A percentile compares a stretch with the other conserved stretches of the same genome.
Conservation (phyloP, 2,888 invertebrate genomes). For the Hylaea fasciaria region DNA sequence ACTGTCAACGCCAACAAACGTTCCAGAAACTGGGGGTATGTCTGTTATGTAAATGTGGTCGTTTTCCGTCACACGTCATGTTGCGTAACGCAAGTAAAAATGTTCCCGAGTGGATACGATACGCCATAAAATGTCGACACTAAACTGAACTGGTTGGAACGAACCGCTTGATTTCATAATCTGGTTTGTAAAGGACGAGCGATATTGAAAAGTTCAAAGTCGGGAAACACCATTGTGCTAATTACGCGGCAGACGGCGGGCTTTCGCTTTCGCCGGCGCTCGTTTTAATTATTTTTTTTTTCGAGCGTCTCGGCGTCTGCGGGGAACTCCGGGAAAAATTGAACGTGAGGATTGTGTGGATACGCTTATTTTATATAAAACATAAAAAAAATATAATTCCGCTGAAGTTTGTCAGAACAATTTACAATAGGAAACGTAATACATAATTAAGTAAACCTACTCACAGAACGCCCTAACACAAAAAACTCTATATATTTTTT, state of each 20-base stretch:
- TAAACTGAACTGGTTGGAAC: neutral
- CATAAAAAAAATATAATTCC: too few relatives aligned
- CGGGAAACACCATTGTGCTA: slow-evolving; percentile 84
- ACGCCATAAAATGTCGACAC: neutral
- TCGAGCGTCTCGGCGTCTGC: slow-evolving; percentile 84
- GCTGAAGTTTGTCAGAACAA: neutral
- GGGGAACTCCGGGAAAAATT: slow-evolving; percentile 79
- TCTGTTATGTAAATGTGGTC: too few relatives aligned
- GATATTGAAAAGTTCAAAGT: slow-evolving; percentile 83
- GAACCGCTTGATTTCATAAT: slow-evolving; percentile 28
- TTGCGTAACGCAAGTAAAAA: too few relatives aligned
- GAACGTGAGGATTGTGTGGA: slow-evolving; percentile 51
- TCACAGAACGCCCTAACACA: too few relatives aligned
- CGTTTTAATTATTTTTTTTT: slow-evolving; percentile 85
- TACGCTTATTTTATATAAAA: too few relatives aligned
- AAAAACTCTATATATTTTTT: too few relatives aligned
- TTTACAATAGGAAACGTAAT: too few relatives aligned
- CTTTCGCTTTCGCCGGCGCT: slow-evolving; percentile 82
- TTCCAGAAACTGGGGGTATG: too few relatives aligned
- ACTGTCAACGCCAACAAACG: too few relatives aligned
- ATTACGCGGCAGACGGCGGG: slow-evolving; percentile 84
- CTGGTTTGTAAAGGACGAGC: slow-evolving; percentile 65
- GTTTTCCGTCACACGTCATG: too few relatives aligned
- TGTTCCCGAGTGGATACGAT: too few relatives aligned
- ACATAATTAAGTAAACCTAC: too few relatives aligned